Evolutionary conservation across 2,113 vertebrate genomes (phyloP).

Genomic region (Micronisus gabar): DNA sequence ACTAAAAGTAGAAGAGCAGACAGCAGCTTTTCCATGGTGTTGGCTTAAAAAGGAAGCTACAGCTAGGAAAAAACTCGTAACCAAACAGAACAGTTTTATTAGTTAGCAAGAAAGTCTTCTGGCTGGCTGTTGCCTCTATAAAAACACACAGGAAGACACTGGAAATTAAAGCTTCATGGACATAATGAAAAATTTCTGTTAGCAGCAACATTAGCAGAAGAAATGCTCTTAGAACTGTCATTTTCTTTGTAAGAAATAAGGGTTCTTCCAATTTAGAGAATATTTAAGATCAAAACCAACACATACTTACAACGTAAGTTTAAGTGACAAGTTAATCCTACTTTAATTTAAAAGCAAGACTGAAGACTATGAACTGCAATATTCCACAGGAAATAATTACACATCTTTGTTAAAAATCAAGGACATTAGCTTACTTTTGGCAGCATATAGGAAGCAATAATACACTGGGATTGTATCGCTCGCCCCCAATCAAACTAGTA

Average conservation of each 20-base stretch:
- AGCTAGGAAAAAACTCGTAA: not conserved
- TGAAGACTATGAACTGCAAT: not conserved
- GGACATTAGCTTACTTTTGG: not conserved
- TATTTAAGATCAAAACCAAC: not conserved
- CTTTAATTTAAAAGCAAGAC: not conserved
- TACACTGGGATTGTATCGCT: not conserved
- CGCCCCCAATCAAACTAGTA: not conserved
- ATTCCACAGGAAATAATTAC: slow-evolving; percentile 18
- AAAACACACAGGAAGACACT: not conserved
- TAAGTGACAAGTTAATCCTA: not conserved
- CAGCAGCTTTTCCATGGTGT: not conserved
- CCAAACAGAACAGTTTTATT: not conserved
- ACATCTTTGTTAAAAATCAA: not conserved
- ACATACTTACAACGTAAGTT: not conserved
- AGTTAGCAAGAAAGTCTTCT: not conserved
- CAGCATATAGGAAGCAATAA: not conserved
- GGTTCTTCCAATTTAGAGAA: not conserved
- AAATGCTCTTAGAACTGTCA: not conserved
- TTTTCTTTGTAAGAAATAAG: not conserved
- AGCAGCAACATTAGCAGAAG: not conserved
- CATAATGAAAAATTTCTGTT: not conserved
- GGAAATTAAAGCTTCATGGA: not conserved
- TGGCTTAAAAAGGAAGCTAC: not conserved
- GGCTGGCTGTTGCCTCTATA: not conserved
- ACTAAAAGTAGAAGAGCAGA: not conserved